Percentiles rank a stretch among this genome's conserved stretches.
These are phyloP conservation scores for Ibycter americanus DNA, from an alignment of 2,797 vertebrate species.

Conservation along the genomic window DNA sequence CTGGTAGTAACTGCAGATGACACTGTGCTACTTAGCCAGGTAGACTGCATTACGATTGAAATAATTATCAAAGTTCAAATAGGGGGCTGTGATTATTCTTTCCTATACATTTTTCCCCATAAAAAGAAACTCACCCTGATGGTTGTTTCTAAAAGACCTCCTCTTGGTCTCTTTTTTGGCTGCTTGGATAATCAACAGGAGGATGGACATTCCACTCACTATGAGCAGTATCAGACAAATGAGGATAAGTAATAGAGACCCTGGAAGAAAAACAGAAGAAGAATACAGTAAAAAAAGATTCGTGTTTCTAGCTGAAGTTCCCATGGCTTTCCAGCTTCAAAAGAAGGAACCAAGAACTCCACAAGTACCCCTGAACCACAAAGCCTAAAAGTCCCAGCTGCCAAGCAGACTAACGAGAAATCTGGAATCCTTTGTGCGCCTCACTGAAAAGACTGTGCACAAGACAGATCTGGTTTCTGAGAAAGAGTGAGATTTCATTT, in stretches of 20 bases:
- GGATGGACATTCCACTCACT: conserved; percentile 43
- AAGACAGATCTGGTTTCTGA: background rate
- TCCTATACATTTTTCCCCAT: background rate
- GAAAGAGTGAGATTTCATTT: background rate
- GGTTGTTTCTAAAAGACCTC: background rate
- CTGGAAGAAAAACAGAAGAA: background rate
- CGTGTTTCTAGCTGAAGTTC: background rate
- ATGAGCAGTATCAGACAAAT: conserved; percentile 49
- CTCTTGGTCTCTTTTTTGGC: background rate
- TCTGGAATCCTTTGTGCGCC: rapidly evolving
- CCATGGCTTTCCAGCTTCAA: background rate
- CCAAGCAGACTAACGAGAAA: background rate
- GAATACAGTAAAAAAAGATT: background rate
- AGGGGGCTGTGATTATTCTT: background rate
- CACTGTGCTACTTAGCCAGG: background rate
- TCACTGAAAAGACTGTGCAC: background rate
- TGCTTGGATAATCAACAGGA: conserved; percentile 48
- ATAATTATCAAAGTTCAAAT: background rate
- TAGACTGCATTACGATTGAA: background rate
- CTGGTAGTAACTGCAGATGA: background rate
- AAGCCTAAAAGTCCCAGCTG: background rate
- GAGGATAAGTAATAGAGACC: conserved; percentile 11
- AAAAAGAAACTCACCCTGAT: background rate
- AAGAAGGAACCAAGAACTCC: background rate
- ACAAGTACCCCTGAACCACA: background rate